phyloP scores from a whole-genome alignment of 2,888 invertebrate genomes.

The Augiades crinisus region DNA sequence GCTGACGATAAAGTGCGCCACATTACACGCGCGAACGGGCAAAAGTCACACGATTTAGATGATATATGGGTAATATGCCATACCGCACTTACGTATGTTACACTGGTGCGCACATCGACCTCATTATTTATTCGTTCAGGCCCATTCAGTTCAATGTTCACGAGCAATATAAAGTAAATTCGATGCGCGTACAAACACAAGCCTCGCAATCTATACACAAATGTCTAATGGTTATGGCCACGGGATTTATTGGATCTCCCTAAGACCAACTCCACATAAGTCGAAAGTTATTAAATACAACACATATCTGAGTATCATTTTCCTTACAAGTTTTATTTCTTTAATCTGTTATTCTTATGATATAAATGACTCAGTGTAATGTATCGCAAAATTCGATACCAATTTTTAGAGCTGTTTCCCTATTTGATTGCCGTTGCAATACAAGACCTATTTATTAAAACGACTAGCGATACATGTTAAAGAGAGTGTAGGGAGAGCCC shows the following conservation, averaged over 20 bases:
- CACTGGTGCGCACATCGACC: constrained; percentile 36
- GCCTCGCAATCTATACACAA: neutral
- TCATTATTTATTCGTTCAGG: constrained; percentile 41
- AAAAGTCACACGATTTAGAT: constrained; percentile 63
- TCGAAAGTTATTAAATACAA: constrained; percentile 33
- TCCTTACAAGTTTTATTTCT: constrained; percentile 32
- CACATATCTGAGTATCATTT: constrained; percentile 29
- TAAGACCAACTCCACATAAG: too few relatives aligned
- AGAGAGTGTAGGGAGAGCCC: constrained; percentile 48
- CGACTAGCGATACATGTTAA: constrained; percentile 57
- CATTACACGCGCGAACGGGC: constrained; percentile 57
- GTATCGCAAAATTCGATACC: too few relatives aligned
- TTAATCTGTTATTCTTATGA: too few relatives aligned
- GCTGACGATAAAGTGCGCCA: constrained; percentile 59
- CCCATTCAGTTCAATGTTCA: constrained; percentile 35
- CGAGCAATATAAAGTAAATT: constrained; percentile 27
- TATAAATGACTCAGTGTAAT: too few relatives aligned
- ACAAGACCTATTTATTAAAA: constrained; percentile 51
- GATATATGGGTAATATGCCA: constrained; percentile 59
- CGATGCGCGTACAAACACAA: constrained; percentile 25
- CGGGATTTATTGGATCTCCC: neutral
- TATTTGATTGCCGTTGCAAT: neutral
- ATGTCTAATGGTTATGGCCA: neutral
- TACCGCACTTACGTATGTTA: constrained; percentile 48
- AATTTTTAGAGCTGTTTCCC: too few relatives aligned